A percentile compares a stretch with the other conserved stretches of the same genome.
These are phyloP conservation scores for Polydrusus cervinus DNA, from an alignment of 2,888 invertebrate genomes.

Conservation along the genomic window DNA sequence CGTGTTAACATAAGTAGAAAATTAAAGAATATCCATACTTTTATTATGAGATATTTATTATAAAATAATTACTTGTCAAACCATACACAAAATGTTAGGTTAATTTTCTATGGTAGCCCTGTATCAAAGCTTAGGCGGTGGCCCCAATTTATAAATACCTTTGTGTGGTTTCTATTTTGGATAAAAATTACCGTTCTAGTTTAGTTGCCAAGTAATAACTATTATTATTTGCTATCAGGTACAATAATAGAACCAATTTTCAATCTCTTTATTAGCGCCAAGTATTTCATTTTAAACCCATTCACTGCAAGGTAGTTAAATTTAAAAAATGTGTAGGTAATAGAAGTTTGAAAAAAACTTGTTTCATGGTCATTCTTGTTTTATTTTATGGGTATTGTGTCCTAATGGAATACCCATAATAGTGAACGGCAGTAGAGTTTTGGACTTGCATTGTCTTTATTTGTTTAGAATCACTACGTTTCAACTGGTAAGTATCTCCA, in stretches of 20 bases:
- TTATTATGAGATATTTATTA: no score
- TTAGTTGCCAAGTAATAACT: background rate
- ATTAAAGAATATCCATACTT: no score
- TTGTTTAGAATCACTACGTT: no score
- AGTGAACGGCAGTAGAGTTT: no score
- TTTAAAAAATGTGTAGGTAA: slow-evolving; percentile 18
- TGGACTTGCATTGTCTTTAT: no score
- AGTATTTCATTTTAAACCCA: slow-evolving; percentile 13
- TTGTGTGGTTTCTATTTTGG: slow-evolving; percentile 20
- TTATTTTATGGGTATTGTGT: slow-evolving; percentile 11
- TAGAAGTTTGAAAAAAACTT: slow-evolving; percentile 5
- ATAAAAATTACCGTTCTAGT: slow-evolving; percentile 29
- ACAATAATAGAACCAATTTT: slow-evolving; percentile 29
- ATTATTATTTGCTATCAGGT: slow-evolving; percentile 15
- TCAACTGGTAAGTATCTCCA: no score
- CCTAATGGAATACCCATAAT: slow-evolving; percentile 1
- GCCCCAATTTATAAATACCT: slow-evolving; percentile 12
- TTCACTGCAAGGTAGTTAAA: slow-evolving; percentile 16
- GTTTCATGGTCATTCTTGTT: slow-evolving; percentile 25
- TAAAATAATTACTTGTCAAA: no score
- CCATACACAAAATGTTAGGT: no score
- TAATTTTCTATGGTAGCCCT: no score
- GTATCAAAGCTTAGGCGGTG: background rate
- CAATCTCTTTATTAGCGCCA: slow-evolving; percentile 16
- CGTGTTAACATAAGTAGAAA: no score